phyloP scores from a whole-genome alignment of 2,797 vertebrate genomes.

The Labroides dimidiatus region DNA sequence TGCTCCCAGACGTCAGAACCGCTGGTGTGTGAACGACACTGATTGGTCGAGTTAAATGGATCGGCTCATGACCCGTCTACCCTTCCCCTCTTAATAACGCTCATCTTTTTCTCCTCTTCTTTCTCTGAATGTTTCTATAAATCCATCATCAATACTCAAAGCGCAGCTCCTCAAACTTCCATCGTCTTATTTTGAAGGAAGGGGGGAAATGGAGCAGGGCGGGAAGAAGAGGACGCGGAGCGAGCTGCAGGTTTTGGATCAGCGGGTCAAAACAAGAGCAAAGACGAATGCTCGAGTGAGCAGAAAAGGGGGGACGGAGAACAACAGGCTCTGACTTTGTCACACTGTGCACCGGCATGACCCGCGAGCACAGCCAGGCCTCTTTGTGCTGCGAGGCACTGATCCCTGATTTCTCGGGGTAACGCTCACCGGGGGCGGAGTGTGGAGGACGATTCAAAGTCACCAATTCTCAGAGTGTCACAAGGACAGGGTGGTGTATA shows the following conservation, averaged over 20 bases:
- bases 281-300: conserved; percentile 14
- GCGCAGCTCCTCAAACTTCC: neutral
- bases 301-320: conserved; percentile 2
- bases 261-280: neutral
- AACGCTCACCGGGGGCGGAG: neutral
- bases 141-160: neutral
- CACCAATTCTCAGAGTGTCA: neutral
- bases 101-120: no score
- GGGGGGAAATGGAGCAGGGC: neutral
- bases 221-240: neutral
- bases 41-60: no score
- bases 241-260: conserved; percentile 10
- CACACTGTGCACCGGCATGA: conserved; percentile 10
- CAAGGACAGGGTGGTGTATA: neutral
- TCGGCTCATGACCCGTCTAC: no score
- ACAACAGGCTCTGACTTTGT: conserved; percentile 5
- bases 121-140: neutral
- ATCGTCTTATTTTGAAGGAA: neutral
- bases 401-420: conserved; percentile 23
- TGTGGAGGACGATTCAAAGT: conserved; percentile 30
- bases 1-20: no score
- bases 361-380: conserved; percentile 5
- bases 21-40: no score
- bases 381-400: conserved; percentile 25
- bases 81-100: no score